Evolutionary conservation across 2,888 invertebrate genomes (phyloP).

Genomic region (Mesorhabditis belari): DNA sequence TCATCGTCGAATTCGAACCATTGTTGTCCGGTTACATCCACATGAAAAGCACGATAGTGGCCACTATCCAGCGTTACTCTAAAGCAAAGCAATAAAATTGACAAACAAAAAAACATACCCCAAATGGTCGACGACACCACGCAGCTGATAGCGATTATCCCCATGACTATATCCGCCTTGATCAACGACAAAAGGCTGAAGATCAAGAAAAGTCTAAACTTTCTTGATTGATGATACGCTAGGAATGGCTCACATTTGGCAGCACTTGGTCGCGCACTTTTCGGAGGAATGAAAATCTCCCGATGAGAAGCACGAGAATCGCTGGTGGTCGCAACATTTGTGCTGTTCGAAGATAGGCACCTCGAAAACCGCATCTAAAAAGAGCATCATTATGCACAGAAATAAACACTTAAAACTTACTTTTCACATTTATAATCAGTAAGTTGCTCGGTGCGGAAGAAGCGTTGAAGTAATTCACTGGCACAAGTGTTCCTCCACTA

Average conservation of each 20-base stretch:
- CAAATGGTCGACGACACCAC: not conserved
- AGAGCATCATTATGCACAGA: not conserved
- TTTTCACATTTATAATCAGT: conserved; percentile 16
- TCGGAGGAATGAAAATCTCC: conserved; percentile 19
- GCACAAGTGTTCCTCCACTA: not conserved
- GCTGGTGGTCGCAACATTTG: conserved; percentile 28
- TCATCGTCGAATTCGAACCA: not conserved
- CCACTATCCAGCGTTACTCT: not conserved
- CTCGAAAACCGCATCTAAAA: conserved; percentile 26
- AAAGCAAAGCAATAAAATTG: not conserved
- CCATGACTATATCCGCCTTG: not conserved
- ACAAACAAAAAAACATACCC: not conserved
- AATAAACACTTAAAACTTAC: conserved; percentile 1
- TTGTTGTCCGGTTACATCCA: not conserved
- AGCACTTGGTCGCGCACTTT: not conserved
- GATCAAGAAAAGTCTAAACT: not conserved
- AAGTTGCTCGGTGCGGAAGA: conserved; percentile 30
- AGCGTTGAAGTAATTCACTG: conserved; percentile 17
- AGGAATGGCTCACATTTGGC: not conserved
- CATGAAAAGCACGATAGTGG: not conserved
- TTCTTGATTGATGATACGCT: not conserved
- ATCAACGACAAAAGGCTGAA: not conserved
- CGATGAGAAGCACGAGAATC: conserved; percentile 37
- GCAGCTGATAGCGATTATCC: not conserved
- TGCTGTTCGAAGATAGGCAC: conserved; percentile 17